Evolutionary conservation across 2,113 vertebrate species (phyloP).

Genomic region (Tapirus terrestris): DNA sequence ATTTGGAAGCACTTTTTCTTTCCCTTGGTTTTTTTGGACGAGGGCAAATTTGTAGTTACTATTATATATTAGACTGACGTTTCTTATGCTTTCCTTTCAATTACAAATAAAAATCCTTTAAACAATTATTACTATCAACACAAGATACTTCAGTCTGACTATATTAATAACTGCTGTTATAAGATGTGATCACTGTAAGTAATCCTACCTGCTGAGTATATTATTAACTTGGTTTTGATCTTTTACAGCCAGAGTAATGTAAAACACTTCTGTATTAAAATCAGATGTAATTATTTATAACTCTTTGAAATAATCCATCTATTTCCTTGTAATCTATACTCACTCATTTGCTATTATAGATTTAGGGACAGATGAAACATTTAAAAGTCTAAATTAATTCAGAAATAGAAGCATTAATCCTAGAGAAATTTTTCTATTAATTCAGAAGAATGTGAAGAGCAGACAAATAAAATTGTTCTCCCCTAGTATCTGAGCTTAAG

Average conservation of each 20-base stretch:
- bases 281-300: background rate
- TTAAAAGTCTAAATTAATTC: conserved; percentile 39
- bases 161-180: background rate
- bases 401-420: conserved; percentile 10
- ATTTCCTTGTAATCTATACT: background rate
- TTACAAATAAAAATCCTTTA: conserved; percentile 1
- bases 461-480: background rate
- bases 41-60: background rate
- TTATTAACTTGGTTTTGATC: background rate
- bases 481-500: background rate
- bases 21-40: background rate
- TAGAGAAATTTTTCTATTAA: conserved; percentile 31
- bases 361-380: background rate
- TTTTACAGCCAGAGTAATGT: background rate
- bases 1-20: background rate
- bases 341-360: background rate
- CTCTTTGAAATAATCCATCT: background rate
- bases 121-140: conserved; percentile 26
- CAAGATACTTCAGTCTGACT: background rate
- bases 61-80: background rate
- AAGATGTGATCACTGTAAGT: background rate
- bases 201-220: background rate
- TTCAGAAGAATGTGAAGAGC: conserved; percentile 19
- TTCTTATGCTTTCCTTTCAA: conserved; percentile 30
- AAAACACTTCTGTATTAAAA: conserved; percentile 44